phyloP scores from a whole-genome alignment of 2,888 invertebrate genomes.

The Leptinotarsa tumamoca region DNA sequence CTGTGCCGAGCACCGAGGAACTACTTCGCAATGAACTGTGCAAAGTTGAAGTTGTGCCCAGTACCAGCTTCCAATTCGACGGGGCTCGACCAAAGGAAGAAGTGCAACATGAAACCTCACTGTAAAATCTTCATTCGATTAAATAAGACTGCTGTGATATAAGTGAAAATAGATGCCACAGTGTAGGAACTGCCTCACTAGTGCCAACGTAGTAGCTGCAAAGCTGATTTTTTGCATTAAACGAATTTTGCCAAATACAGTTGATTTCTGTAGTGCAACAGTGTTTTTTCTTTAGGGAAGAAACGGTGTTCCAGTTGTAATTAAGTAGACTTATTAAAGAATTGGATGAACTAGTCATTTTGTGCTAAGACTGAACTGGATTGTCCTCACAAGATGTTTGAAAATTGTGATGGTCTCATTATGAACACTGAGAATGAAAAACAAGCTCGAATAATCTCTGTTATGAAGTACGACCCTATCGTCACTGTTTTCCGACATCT shows the following conservation, averaged over 20 bases:
- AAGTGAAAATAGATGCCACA: slow-evolving; percentile 58
- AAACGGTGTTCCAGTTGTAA: slow-evolving; percentile 20
- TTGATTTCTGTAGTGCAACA: slow-evolving; percentile 36
- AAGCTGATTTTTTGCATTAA: slow-evolving; percentile 32
- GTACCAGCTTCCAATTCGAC: slow-evolving; percentile 67
- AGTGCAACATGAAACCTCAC: slow-evolving; percentile 62
- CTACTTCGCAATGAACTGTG: slow-evolving; percentile 29
- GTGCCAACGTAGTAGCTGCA: slow-evolving; percentile 55
- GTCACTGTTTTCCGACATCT: background rate
- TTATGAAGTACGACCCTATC: background rate
- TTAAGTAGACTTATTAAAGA: slow-evolving; percentile 26
- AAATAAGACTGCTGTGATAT: slow-evolving; percentile 55
- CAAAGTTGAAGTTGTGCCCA: slow-evolving; percentile 58
- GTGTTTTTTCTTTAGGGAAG: slow-evolving; percentile 23
- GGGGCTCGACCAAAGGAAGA: slow-evolving; percentile 65
- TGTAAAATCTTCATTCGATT: slow-evolving; percentile 49
- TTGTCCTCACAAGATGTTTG: slow-evolving; percentile 18
- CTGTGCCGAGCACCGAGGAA: slow-evolving; percentile 65
- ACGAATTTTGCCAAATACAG: slow-evolving; percentile 40
- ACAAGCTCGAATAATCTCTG: too few relatives aligned
- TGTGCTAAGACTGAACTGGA: slow-evolving; percentile 43
- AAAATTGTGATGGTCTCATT: background rate
- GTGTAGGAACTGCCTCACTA: slow-evolving; percentile 59
- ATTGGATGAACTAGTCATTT: slow-evolving; percentile 39
- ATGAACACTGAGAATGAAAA: background rate